These are phyloP conservation scores for Dorcus parallelipipedus DNA, from an alignment of 2,888 invertebrate species.

Conservation along the genomic window DNA sequence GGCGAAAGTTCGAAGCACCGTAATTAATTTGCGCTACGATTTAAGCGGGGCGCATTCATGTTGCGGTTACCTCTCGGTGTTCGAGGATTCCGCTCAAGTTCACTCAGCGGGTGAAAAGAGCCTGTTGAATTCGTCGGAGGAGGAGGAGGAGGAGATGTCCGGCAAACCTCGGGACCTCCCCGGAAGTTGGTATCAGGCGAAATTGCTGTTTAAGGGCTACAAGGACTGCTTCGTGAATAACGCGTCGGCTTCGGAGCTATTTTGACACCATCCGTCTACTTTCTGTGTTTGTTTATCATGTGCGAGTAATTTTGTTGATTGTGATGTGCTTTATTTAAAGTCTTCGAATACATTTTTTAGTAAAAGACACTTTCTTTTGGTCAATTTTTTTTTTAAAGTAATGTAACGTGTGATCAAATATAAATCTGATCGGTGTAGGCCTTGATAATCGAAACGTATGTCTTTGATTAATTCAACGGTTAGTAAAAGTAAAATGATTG, in stretches of 20 bases:
- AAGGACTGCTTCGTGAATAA: slow-evolving; percentile 58
- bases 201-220: slow-evolving; percentile 56
- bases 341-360: no score
- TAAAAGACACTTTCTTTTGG: no score
- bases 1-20: slow-evolving; percentile 32
- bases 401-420: no score
- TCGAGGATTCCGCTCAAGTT: slow-evolving; percentile 25
- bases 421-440: no score
- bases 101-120: slow-evolving; percentile 1
- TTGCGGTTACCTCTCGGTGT: slow-evolving; percentile 39
- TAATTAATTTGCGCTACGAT: slow-evolving; percentile 34
- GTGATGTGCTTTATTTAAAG: no score
- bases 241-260: slow-evolving; percentile 53
- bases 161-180: slow-evolving; percentile 20
- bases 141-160: slow-evolving; percentile 2
- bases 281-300: neutral
- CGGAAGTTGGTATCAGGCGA: slow-evolving; percentile 55
- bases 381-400: no score
- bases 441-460: no score
- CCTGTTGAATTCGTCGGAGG: slow-evolving; percentile 1
- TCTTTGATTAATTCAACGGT: no score
- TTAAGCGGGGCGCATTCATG: slow-evolving; percentile 25
- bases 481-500: no score
- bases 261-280: slow-evolving; percentile 37
- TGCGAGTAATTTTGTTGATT: neutral